Base-by-base conservation (phyloP, 2,113 vertebrate genomes). In the Danionella cerebrum region DNA sequence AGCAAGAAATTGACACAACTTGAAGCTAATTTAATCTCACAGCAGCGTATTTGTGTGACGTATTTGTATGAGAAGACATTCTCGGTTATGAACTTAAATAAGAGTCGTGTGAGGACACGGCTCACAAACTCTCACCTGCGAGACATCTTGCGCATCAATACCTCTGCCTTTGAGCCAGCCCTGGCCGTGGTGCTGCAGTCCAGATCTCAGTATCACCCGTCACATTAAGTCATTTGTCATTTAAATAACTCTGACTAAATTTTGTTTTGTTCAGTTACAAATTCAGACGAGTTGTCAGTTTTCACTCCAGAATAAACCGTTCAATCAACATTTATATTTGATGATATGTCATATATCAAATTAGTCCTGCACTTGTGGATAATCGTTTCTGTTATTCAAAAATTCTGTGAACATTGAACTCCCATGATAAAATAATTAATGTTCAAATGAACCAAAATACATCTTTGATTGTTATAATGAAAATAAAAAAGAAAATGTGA, bases 31-130 rank as follows among this genome's bases (percentile, higher is more conserved):
- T 7, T 31, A 31, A 7, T 7, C 3, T 31, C 29, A 31, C 29
- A 31, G 7, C 6, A 41, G 38, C 45, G 45, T 41, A 9, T 66
- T 53, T 51, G 62, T 11, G 9, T 65, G 36, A 42, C n/a, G 38
- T 66, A 66, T 38, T 67, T 67, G 48, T 67, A 50, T 25, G 36
- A 67, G 24, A 16, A 67, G 64, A 67, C 33, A 45, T 67, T 54
- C 36, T 55, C 13, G 16, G 27, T 44, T 52, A 67, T 55, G 65
- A 44, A 55, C 38, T 31, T 67, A 18, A 67, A 67, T 18, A 55
- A 67, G 38, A 67, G 31, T 27, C 50, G 16, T 6, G 8, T 67
- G 51, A 67, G 51, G 38, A 21, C 51, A 44, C 6, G 25, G 19
- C 51, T 55, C 24, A 57, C n/a, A 31, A 24, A 55, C 50, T 55